These are phyloP conservation scores for Quadroppia sp. DNA, from an alignment of 2,888 invertebrate species.

Conservation along the genomic window DNA sequence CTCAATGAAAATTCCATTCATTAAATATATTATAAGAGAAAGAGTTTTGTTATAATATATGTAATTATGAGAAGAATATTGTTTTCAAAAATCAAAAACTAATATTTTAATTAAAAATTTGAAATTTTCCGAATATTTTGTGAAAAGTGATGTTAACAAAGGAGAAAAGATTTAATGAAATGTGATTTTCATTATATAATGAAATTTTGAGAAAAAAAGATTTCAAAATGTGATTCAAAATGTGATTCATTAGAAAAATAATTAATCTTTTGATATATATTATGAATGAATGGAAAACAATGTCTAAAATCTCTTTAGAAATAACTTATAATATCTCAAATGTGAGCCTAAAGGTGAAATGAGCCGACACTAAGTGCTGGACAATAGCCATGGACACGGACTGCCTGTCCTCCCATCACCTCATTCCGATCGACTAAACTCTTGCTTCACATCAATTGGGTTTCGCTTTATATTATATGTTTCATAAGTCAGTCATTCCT, in stretches of 20 bases:
- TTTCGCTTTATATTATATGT: neutral
- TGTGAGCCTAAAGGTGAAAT: slow-evolving; percentile 19
- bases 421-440: slow-evolving; percentile 18
- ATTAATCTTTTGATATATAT: neutral
- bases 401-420: neutral
- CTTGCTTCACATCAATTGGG: too few species aligned
- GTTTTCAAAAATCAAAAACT: neutral
- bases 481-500: neutral
- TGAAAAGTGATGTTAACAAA: neutral
- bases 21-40: slow-evolving; percentile 8
- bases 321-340: neutral
- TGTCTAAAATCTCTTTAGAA: slow-evolving; percentile 8
- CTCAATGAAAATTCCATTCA: slow-evolving; percentile 29
- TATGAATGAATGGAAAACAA: neutral
- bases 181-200: too few species aligned
- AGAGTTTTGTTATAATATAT: slow-evolving; percentile 12
- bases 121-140: neutral
- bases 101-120: neutral
- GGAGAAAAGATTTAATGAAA: too few species aligned
- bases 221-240: too few species aligned
- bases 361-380: slow-evolving; percentile 3
- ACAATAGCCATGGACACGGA: neutral
- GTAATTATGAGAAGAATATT: slow-evolving; percentile 3
- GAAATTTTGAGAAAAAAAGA: too few species aligned
- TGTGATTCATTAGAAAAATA: slow-evolving; percentile 12